These are phyloP conservation scores for Buceros bicornis DNA, from an alignment of 2,797 vertebrate species.

Conservation along the genomic window DNA sequence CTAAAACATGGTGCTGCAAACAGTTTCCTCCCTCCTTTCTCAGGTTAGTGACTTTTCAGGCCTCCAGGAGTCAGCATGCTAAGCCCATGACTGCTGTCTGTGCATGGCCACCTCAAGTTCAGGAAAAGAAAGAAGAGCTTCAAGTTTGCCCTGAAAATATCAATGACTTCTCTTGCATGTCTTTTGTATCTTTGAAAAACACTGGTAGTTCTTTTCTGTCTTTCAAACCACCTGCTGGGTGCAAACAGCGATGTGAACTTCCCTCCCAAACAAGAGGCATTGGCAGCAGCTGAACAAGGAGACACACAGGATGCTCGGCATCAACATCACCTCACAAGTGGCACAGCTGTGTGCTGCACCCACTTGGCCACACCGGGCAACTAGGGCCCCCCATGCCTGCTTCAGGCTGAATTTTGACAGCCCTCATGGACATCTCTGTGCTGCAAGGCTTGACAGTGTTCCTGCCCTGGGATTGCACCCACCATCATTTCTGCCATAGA, in stretches of 20 bases:
- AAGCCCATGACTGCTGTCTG: background rate
- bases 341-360: background rate
- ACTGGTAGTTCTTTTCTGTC: background rate
- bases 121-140: background rate
- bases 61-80: background rate
- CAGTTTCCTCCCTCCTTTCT: background rate
- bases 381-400: background rate
- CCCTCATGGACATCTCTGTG: background rate
- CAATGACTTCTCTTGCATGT: background rate
- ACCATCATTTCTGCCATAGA: background rate
- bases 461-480: background rate
- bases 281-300: background rate
- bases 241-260: background rate
- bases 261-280: background rate
- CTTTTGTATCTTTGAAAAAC: background rate
- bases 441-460: background rate
- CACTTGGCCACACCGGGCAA: background rate
- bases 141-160: background rate
- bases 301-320: background rate
- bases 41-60: background rate
- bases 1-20: background rate
- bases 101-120: background rate
- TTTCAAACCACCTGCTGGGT: background rate
- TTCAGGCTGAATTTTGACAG: background rate
- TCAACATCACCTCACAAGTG: rapidly evolving